Base-by-base conservation (phyloP, 2,113 vertebrate species). In the Puma concolor region DNA sequence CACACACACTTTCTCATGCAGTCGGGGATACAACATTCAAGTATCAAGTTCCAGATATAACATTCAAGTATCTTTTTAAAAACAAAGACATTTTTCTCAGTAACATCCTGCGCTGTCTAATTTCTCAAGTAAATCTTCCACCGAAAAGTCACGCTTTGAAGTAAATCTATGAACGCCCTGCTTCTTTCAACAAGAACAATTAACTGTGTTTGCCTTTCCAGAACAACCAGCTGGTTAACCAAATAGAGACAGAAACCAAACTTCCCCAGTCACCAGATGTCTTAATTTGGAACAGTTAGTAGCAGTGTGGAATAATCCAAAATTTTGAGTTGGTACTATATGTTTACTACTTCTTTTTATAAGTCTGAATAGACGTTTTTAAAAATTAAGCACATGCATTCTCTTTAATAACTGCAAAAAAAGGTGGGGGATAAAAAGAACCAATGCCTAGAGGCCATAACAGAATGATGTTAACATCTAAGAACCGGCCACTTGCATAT, bases 81-180 rank as follows among this genome's bases (percentile, higher is more conserved):
- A 88, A 63, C 16, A 89, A 93, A 93, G 60, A 48, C 33, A 94
- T 97, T 94, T 96, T 97, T 93, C 95, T 96, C 84, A 93, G 50
- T 96, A 98, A 98, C 89, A 98, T 98, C 88, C 91, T 88, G 31
- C 93, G 74, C 96, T 86, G 95, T 92, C 90, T 88, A 98, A 91
- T 97, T 98, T 98, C 92, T 50, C 97, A 98, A 96, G 97, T 97
- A 97, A 98, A 97, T 97, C 95, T 97, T 63, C 83, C 4, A 97
- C 93, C 96, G 97, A 94, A 98, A 98, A 98, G 95, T 94, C 92
- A 96, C 64, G 57, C 91, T 97, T 94, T 95, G 94, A 80, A 97
- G 82, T 96, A 98, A 97, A 98, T 97, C 97, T 97, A 96, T 96
- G 96, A 97, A 98, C 95, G 97, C 77, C 96, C 87, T 97, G 94